These are phyloP conservation scores for Lacanobia oleracea DNA, from an alignment of 2,888 invertebrate genomes.

Conservation along the genomic window DNA sequence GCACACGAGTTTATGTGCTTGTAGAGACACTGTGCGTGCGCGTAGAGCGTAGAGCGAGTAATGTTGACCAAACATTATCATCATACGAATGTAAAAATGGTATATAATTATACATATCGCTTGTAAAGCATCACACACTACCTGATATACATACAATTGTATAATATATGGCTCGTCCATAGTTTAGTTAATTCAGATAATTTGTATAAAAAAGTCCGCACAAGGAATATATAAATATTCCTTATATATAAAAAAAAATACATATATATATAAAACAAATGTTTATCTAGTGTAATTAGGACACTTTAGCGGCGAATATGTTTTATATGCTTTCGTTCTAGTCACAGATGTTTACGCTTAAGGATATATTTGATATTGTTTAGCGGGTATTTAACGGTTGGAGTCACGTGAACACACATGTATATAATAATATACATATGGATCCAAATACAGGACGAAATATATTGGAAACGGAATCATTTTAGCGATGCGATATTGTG, in stretches of 20 bases:
- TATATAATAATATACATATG: conserved; percentile 8
- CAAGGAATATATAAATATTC: conserved; percentile 17
- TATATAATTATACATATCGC: conserved; percentile 58
- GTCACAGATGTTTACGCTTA: conserved; percentile 39
- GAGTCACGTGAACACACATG: background rate
- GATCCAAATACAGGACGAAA: background rate
- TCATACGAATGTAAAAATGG: conserved; percentile 30
- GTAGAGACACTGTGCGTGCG: conserved; percentile 67
- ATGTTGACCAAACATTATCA: conserved; percentile 52
- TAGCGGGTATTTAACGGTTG: conserved; percentile 19
- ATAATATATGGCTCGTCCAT: conserved; percentile 33
- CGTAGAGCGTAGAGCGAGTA: conserved; percentile 34
- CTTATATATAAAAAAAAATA: conserved; percentile 22
- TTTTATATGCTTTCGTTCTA: conserved; percentile 48
- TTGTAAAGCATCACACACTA: conserved; percentile 60
- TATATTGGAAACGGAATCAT: conserved; percentile 16
- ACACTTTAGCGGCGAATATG: conserved; percentile 48
- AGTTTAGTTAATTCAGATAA: conserved; percentile 36
- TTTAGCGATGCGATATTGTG: conserved; percentile 28
- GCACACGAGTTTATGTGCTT: conserved; percentile 75
- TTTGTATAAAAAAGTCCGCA: conserved; percentile 32
- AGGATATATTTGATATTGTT: conserved; percentile 44
- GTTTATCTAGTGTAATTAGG: conserved; percentile 41
- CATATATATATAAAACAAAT: too few relatives aligned
- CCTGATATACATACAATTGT: conserved; percentile 27